phyloP scores from a whole-genome alignment of 2,797 vertebrate species.

The Hippoglossus hippoglossus region DNA sequence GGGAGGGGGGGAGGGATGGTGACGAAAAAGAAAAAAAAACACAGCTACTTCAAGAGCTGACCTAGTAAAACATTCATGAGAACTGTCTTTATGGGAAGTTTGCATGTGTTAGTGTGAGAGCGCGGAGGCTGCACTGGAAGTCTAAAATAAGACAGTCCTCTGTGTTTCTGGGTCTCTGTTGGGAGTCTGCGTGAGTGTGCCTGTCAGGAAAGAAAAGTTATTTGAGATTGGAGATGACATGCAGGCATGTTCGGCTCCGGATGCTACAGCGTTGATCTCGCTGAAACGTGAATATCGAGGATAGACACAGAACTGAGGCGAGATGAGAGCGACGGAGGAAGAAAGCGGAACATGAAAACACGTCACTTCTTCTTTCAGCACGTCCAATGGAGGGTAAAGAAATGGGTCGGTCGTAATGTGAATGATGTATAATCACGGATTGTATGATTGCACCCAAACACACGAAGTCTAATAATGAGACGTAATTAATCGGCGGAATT shows the following conservation, averaged over 20 bases:
- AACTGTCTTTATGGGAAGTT: constrained; percentile 52
- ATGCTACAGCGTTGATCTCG: constrained; percentile 27
- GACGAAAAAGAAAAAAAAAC: constrained; percentile 48
- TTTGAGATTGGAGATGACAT: constrained; percentile 54
- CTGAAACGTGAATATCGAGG: constrained; percentile 29
- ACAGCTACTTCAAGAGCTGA: constrained; percentile 62
- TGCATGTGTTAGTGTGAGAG: constrained; percentile 13
- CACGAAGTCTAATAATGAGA: constrained; percentile 16
- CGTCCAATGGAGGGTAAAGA: constrained; percentile 10
- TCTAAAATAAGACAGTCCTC: constrained; percentile 64
- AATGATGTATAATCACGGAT: constrained; percentile 33
- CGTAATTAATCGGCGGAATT: constrained; percentile 41
- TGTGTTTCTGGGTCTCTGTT: constrained; percentile 35
- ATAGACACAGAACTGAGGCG: constrained; percentile 30
- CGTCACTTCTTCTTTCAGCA: background rate
- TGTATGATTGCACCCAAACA: constrained; percentile 1
- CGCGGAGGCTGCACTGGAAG: constrained; percentile 26
- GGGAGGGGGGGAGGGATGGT: constrained; percentile 5
- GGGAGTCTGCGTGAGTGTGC: constrained; percentile 17
- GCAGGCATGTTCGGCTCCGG: constrained; percentile 20
- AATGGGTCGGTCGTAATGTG: constrained; percentile 26
- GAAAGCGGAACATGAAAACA: constrained; percentile 24
- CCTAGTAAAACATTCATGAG: constrained; percentile 75
- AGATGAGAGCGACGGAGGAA: background rate
- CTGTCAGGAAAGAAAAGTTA: constrained; percentile 35